Evolutionary conservation across 2,797 vertebrate genomes (phyloP), one percentile per base, ranked within the genome.

Genomic region (Siniperca scherzeri): DNA sequence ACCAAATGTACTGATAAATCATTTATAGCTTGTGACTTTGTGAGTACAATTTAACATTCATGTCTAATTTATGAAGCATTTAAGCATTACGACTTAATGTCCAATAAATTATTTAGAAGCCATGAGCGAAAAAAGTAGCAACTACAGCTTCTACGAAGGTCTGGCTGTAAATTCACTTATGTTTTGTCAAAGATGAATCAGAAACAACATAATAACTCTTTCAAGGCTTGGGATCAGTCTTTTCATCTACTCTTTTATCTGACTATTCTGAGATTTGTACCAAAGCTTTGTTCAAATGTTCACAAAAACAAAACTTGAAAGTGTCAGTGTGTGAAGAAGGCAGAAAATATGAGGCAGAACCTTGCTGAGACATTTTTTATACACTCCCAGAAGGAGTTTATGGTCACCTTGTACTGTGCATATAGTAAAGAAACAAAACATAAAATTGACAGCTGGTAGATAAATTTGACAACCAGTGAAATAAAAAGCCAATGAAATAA

Each of bases 401-500:
- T 77, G 73, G 59, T 78, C 85, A 80, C 73, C 85, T 85, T 87
- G 78, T 81, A 53, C 60, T 62, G 50, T 69, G 81, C 75, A 77
- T 86, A 75, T 72, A 81, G 81, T 86, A 83, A 87, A 90, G 88
- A 82, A 85, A 90, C 79, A 77, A 88, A 87, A 69, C 85, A 79
- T 90, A 82, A 91, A 90, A 59, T 70, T 83, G 82, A 83, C 90
- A 94, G 82, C 82, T 87, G 90, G 76, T 66, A 59, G 57, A 89
- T 92, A 90, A 86, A 90, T 82, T 78, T 77, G 87, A 90, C 86
- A 90, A 81, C 72, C 59, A 7, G 59, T 1, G 69, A 66, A 85
- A 91, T 90, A 87, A 88, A 92, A 88, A 62, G 7, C 16, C 27
- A 19, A 16, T 74, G 50, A 83, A 89, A 75, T 44, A 52, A 77